Evolutionary conservation across 2,888 invertebrate species (phyloP), one percentile per base, ranked within the genome.

Genomic region (Caradrina kadenii): DNA sequence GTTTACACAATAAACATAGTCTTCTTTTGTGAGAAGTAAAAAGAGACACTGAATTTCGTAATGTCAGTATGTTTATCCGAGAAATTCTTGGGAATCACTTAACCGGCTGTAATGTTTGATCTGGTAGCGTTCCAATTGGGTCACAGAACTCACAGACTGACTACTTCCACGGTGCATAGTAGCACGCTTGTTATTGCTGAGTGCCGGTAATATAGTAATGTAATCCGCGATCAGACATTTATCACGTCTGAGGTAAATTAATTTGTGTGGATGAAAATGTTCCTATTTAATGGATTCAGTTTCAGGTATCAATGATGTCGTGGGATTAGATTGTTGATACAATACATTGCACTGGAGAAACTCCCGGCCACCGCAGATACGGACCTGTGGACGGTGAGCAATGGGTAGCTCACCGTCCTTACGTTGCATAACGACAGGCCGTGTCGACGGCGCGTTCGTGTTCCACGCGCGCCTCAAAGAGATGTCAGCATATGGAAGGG

Each of bases 101-200:
- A 82, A 73, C 73, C 67, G 58, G 49, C 42, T 35, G 71, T 60
- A 69, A 56, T 80, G 77, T 84, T 82, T 82, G 82, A 56, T 77
- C 82, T 84, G 82, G 82, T 73, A 63, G 26, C 64, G 75, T 80
- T 83, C 82, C 82, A 83, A 84, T 82, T 84, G 55, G 84, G 82
- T 82, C 84, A 64, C 50, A 48, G 31, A 15, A 59, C 62, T 55
- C 58, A 26, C 26, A 2, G 26, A 26, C 8, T 26, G 59, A 82
- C 53, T 74, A 42, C 50, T 73, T 55, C 66, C 74, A 68, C 61
- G 22, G 42, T 66, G 64, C 26, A 61, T 73, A 62, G 62, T 21
- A 35, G 50, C 31, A 2, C 22, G 49, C 15, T 26, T 21, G 62
- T 59, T 72, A 64, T 39, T 48, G n/a, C 13, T n/a, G 15, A 19